Percentiles rank a stretch among this genome's conserved stretches.
These are phyloP conservation scores for Oncorhynchus clarkii DNA, from an alignment of 2,113 vertebrate genomes.

Conservation along the genomic window DNA sequence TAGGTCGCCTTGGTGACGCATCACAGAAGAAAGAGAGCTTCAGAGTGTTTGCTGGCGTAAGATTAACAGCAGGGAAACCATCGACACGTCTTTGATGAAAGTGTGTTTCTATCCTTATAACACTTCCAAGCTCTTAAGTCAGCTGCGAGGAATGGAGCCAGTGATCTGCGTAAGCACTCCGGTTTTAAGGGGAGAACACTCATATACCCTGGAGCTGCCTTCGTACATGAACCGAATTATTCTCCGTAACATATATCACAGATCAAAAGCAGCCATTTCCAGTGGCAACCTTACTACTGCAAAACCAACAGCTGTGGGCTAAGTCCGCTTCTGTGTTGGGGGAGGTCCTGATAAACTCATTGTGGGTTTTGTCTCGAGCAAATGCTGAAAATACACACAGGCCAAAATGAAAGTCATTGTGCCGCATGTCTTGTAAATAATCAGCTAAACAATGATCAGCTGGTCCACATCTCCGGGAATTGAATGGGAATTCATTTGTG, in stretches of 20 bases:
- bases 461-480: not conserved
- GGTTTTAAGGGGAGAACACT: not conserved
- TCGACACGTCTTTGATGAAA: conserved; percentile 21
- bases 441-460: not conserved
- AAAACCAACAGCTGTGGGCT: too few species aligned
- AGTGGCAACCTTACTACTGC: too few species aligned
- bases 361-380: not conserved
- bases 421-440: not conserved
- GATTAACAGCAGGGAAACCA: not conserved
- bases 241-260: not conserved
- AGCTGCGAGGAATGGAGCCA: not conserved
- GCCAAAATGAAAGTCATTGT: too few species aligned
- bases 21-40: conserved; percentile 12
- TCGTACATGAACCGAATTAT: not conserved
- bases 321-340: not conserved
- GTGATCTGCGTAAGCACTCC: not conserved
- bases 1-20: conserved; percentile 29
- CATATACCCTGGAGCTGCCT: not conserved
- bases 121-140: not conserved
- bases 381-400: not conserved
- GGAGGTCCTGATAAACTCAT: not conserved
- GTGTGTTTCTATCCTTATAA: conserved; percentile 5
- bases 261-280: not conserved
- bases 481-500: not conserved
- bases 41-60: conserved; percentile 23